phyloP scores from a whole-genome alignment of 2,113 vertebrate genomes.

The Microtus pennsylvanicus region DNA sequence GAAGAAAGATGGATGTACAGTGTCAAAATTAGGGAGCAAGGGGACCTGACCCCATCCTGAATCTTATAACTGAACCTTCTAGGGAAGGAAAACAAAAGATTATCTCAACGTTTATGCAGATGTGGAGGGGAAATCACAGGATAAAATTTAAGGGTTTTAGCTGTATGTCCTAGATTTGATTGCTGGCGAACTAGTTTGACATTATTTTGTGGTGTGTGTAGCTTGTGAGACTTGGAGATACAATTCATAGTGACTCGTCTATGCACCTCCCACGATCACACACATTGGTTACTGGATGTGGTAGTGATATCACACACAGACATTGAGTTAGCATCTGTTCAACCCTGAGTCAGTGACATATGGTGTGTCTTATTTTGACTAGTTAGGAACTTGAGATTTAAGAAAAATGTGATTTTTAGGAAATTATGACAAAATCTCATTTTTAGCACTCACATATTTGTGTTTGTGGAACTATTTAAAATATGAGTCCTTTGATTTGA shows the following conservation, averaged over 20 bases:
- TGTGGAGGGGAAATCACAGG: background rate
- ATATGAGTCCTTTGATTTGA: conserved; percentile 4
- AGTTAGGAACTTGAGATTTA: background rate
- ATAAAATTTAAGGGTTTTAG: background rate
- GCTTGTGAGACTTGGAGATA: background rate
- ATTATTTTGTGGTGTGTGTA: background rate
- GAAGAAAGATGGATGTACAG: background rate
- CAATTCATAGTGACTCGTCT: background rate
- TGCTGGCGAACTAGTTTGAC: background rate
- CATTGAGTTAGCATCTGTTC: conserved; percentile 10
- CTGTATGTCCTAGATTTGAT: background rate
- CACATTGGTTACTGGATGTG: background rate
- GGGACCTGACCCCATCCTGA: background rate
- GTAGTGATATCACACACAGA: background rate
- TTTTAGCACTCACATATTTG: background rate
- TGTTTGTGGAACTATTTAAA: background rate
- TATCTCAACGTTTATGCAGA: background rate
- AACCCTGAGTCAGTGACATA: background rate
- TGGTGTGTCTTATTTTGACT: conserved; percentile 24
- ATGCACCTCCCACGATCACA: background rate
- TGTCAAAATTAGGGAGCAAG: background rate
- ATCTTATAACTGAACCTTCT: background rate
- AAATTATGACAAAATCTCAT: conserved; percentile 24
- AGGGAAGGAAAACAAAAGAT: background rate
- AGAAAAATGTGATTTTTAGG: background rate